A percentile compares a stretch with the other conserved stretches of the same genome.
Evolutionary conservation across 2,888 invertebrate species (phyloP).

Genomic region (Balanococcus diminutus): DNA sequence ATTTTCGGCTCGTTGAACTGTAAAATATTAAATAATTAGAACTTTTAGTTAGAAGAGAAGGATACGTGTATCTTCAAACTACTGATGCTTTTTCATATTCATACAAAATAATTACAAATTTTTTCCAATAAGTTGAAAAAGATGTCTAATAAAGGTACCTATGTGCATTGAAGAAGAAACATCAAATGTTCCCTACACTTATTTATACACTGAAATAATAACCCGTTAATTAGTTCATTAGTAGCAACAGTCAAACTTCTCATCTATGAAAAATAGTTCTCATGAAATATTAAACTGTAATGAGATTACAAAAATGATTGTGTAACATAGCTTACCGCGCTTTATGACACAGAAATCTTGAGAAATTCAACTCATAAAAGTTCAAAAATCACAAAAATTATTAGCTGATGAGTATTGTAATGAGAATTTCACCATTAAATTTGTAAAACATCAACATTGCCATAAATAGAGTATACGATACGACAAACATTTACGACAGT

Average conservation of each 20-base stretch:
- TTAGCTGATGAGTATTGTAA: background rate
- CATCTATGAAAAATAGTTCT: background rate
- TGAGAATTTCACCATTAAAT: background rate
- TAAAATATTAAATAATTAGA: background rate
- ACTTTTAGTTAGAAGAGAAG: no score
- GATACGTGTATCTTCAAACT: no score
- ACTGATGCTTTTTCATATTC: background rate
- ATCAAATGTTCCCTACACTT: no score
- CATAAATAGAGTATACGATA: slow-evolving; percentile 7
- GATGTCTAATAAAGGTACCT: no score
- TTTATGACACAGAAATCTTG: no score
- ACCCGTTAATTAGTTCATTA: background rate
- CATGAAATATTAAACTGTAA: background rate
- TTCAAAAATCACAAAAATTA: background rate
- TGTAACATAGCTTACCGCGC: background rate
- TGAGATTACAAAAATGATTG: background rate
- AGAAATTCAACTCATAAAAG: background rate
- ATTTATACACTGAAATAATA: background rate
- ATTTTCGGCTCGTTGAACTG: background rate
- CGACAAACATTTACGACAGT: no score
- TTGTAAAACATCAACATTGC: background rate
- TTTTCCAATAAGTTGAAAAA: background rate
- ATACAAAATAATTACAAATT: background rate
- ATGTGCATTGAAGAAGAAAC: no score
- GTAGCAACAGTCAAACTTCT: background rate